These are phyloP conservation scores for Bothrops jararaca DNA, from an alignment of 2,113 vertebrate genomes.

Conservation along the genomic window DNA sequence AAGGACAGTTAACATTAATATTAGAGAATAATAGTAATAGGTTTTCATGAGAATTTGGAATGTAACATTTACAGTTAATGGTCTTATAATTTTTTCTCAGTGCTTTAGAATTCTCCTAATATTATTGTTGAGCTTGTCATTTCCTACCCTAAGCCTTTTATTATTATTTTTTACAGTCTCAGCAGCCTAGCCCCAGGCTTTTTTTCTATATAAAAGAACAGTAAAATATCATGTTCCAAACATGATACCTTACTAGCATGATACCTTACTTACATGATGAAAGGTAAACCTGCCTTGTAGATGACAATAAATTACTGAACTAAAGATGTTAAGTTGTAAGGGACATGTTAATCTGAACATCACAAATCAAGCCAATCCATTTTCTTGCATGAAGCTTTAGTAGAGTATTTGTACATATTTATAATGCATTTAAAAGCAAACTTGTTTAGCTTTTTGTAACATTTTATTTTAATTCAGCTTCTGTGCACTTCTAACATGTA, in stretches of 20 bases:
- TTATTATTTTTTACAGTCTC: background rate
- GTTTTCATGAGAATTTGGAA: slow-evolving; percentile 1
- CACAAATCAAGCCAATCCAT: background rate
- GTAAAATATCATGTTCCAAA: background rate
- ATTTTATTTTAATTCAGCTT: background rate
- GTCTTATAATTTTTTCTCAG: background rate
- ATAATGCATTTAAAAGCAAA: background rate
- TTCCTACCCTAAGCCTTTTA: background rate
- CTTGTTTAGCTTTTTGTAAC: background rate
- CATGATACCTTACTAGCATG: background rate
- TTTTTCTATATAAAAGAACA: background rate
- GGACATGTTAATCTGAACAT: background rate
- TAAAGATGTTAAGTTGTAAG: background rate
- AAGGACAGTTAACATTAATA: background rate
- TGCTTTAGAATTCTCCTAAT: background rate
- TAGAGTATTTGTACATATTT: background rate
- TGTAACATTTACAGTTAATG: background rate
- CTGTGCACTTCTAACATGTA: background rate
- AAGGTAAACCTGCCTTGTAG: background rate
- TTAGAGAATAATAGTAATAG: background rate
- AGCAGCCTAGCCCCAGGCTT: background rate
- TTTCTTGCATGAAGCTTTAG: background rate
- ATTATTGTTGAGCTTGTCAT: background rate
- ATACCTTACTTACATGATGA: background rate
- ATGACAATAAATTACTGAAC: background rate